A percentile compares a stretch with the other conserved stretches of the same genome.
Conservation (phyloP, 2,888 invertebrate genomes). For the Metellina segmentata region DNA sequence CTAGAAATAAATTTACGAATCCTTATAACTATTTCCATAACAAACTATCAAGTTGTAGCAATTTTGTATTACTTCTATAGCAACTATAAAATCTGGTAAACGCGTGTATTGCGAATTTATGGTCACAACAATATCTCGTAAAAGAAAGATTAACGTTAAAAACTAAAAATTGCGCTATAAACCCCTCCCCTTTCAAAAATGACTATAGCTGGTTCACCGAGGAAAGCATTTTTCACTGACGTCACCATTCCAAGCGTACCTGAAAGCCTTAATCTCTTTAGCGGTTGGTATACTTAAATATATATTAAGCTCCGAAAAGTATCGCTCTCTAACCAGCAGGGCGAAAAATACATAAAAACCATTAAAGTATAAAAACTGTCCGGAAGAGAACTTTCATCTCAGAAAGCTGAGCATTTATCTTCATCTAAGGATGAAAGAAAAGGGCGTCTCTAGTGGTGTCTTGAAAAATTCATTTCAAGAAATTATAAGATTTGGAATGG, state of each 20-base stretch:
- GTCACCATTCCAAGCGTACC: slow-evolving; percentile 2
- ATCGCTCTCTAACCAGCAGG: slow-evolving; percentile 8
- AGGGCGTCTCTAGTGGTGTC: slow-evolving; percentile 36
- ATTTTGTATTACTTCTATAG: too few relatives aligned
- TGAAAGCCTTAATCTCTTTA: slow-evolving; percentile 48
- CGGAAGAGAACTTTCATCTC: neutral
- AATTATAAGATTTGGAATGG: neutral
- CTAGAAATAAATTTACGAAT: too few relatives aligned
- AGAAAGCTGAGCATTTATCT: slow-evolving; percentile 39
- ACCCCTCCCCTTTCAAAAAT: neutral
- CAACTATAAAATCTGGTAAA: neutral
- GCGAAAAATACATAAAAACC: slow-evolving; percentile 4
- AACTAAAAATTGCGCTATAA: neutral
- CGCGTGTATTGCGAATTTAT: neutral
- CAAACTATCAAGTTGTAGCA: too few relatives aligned
- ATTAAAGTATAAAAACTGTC: slow-evolving; percentile 23
- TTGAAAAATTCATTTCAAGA: slow-evolving; percentile 26
- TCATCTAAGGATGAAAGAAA: slow-evolving; percentile 27
- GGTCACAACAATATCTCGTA: neutral
- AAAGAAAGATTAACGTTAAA: neutral
- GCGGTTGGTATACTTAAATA: slow-evolving; percentile 40
- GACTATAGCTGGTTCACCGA: neutral
- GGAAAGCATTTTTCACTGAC: slow-evolving; percentile 39
- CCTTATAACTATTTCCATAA: too few relatives aligned
- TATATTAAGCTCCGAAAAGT: slow-evolving; percentile 41